A percentile compares a stretch with the other conserved stretches of the same genome.
Evolutionary conservation across 2,797 vertebrate species (phyloP).

Genomic region (Buphagus erythrorhynchus): DNA sequence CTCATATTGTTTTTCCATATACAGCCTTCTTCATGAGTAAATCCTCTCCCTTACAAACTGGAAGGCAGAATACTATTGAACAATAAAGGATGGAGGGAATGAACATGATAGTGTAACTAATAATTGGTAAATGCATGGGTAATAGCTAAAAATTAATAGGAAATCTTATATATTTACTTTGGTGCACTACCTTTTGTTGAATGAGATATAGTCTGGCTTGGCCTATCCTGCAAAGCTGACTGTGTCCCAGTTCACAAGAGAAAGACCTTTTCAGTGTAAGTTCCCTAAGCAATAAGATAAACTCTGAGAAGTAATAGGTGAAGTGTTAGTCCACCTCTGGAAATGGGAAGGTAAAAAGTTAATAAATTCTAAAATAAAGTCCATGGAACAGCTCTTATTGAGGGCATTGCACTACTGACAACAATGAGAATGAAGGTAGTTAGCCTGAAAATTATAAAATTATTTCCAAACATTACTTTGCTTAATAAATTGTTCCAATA

Average conservation of each 20-base stretch:
- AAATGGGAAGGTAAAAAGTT: background rate
- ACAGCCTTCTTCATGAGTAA: background rate
- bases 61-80: background rate
- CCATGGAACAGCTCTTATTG: background rate
- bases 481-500: background rate
- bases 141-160: background rate
- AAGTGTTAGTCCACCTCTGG: background rate
- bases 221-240: background rate
- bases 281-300: background rate
- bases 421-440: background rate
- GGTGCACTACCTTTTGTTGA: background rate
- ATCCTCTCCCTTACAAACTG: background rate
- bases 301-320: background rate
- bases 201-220: background rate
- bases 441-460: background rate
- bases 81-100: background rate
- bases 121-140: background rate
- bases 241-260: background rate
- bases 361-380: background rate
- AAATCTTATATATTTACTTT: background rate
- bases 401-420: background rate
- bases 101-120: background rate
- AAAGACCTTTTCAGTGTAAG: background rate
- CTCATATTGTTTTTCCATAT: background rate
- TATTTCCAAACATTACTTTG: background rate